Evolutionary conservation across 2,888 invertebrate species (phyloP), one percentile per base, ranked within the genome.

Genomic region (Elmis aenea): DNA sequence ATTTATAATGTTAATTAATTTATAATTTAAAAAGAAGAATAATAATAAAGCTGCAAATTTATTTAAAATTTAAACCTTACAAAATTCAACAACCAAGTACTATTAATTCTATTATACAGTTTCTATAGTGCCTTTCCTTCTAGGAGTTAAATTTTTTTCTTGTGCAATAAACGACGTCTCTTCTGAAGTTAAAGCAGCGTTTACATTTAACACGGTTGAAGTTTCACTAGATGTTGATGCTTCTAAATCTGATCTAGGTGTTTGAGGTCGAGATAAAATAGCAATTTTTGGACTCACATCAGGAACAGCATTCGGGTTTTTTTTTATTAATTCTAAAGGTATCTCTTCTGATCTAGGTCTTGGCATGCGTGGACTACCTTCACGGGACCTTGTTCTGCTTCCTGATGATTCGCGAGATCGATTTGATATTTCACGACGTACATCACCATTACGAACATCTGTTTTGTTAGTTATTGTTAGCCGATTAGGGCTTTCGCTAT

Each of bases 341-440:
- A 89, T 89, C 53, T 88, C 87, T 57, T 87, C 83, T 13, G 82
- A 85, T 38, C 84, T 73, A 0, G 86, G 81, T 21, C 87, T 71
- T 1, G 85, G 83, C 68, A 78, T 72, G 42, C 77, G 72, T 1
- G 81, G 81, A n/a, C 86, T 87, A 9, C 74, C 75, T 12, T 86
- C 85, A 3, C 86, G 70, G 0, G 85, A 85, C 2, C 77, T 72
- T 21, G 47, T 54, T 26, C 57, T 44, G 28, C 71, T 68, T 1
- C 71, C 61, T 23, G 57, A 34, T 41, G 52, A 32, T 48, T 57
- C 48, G 46, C 58, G 39, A 29, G 57, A 50, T 13, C 49, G 36
- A 22, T 20, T 38, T 9, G 16, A 16, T 18, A 45, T 27, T 22
- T 54, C 55, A 3, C 51, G 50, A 2, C 28, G 47, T 1, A 42